Base-by-base conservation (phyloP, 2,797 vertebrate species). In the Argentina silus region DNA sequence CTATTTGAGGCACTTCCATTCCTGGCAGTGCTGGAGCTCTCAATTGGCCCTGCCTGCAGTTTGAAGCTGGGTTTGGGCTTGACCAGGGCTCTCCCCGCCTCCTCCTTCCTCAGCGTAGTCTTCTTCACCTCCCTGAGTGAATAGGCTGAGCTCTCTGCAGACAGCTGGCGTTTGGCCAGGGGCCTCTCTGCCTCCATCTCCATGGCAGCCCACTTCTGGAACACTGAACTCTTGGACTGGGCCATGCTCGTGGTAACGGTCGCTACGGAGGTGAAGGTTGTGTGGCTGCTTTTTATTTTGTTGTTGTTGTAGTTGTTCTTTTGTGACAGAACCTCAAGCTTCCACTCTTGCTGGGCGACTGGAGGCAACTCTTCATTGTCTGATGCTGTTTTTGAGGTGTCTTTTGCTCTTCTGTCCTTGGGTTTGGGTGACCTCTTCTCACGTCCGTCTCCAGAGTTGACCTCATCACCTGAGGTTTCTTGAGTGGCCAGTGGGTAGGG, bases 121-220 rank as follows among this genome's bases (percentile, higher is more conserved):
- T 80, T 83, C 75, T 78, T 89, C 51, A 69, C 67, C 51, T 63
- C 23, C 62, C 48, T 55, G 48, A 56, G 56, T 62, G 67, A 17
- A 8, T 12, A 62, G 0, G 65, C 21, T 56, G 80, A 23, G 3
- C 59, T 82, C 48, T 79, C 71, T 1, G 64, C 65, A 23, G 77
- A 78, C 60, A 78, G 72, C 74, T 86, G 78, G 23, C 65, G 53
- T 76, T 86, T 87, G 36, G 73, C 73, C 47, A 78, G 23, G 42
- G 80, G 65, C 36, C 70, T 79, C 21, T 82, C 64, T 17, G 56
- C 56, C 12, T 83, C 64, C 10, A 64, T 70, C 36, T 83, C 81
- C 50, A 81, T 78, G 27, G 77, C 60, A 44, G 70, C 69, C 78
- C 70, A 80, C 17, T 85, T 82, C 72, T 85, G 69, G 81, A 87